Conservation (phyloP, 2,113 vertebrate genomes). For the Halcyon malimbica region DNA sequence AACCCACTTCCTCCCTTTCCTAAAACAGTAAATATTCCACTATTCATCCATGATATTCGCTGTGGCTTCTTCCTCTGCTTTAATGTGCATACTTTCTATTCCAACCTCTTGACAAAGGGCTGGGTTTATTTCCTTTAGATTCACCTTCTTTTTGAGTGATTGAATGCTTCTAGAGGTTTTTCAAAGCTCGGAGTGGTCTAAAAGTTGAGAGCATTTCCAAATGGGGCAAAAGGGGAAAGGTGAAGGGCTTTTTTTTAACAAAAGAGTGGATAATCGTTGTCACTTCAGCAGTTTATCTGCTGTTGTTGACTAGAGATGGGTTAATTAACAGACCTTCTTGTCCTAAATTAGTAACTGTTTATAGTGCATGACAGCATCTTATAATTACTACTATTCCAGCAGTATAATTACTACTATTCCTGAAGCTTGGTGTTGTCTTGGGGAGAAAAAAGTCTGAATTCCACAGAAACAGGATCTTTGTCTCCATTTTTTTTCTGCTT, state of each 20-base stretch:
- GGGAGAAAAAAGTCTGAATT: fast-evolving
- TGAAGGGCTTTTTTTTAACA: background rate
- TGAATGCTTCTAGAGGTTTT: background rate
- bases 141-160: background rate
- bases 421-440: background rate
- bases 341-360: background rate
- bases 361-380: background rate
- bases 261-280: background rate
- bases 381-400: background rate
- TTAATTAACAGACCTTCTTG: background rate
- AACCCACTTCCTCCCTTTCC: background rate
- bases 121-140: background rate
- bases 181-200: background rate
- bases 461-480: background rate
- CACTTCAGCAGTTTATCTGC: background rate
- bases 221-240: background rate
- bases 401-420: background rate
- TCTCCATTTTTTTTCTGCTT: background rate
- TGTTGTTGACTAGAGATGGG: background rate
- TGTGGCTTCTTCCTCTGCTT: background rate
- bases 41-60: background rate
- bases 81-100: background rate
- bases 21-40: background rate
- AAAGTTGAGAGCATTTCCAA: background rate
- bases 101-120: background rate